phyloP scores from a whole-genome alignment of 2,797 vertebrate genomes.

The Rhabdophis nuchalis region DNA sequence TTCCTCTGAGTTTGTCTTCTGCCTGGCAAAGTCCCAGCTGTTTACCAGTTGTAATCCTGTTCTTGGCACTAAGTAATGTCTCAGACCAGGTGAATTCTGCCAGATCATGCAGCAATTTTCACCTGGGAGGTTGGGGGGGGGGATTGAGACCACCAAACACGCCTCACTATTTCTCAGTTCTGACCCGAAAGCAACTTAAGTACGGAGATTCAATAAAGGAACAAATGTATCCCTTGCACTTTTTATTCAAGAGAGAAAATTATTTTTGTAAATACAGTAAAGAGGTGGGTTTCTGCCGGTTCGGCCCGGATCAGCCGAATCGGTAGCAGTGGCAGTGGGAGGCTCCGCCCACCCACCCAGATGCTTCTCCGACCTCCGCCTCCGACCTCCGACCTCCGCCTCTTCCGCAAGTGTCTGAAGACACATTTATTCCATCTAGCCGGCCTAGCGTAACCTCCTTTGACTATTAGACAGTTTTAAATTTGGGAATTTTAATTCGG shows the following conservation, averaged over 20 bases:
- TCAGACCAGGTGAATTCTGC: constrained; percentile 20
- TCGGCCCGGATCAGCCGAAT: no score
- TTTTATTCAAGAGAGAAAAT: not conserved
- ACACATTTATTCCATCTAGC: no score
- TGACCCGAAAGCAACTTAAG: constrained; percentile 33
- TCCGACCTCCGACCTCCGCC: no score
- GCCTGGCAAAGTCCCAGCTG: constrained; percentile 14
- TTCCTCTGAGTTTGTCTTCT: not conserved
- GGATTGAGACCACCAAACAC: constrained; percentile 23
- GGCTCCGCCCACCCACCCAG: no score
- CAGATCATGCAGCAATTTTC: constrained; percentile 13
- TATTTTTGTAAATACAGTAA: not conserved
- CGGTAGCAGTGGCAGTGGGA: no score
- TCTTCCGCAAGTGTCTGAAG: no score
- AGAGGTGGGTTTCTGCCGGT: no score
- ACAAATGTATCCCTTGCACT: not conserved
- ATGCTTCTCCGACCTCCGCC: no score
- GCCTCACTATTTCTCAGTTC: not conserved
- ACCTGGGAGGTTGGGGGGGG: not conserved
- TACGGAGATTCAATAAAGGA: not conserved
- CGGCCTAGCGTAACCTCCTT: no score
- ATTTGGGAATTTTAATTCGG: no score
- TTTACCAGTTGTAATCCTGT: constrained; percentile 11
- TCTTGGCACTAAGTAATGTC: not conserved
- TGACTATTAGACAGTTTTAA: no score